Evolutionary conservation across 37 sponge, comb jelly and placozoan species (phyloP).

Genomic region (Aphrocallistes beatrix): DNA sequence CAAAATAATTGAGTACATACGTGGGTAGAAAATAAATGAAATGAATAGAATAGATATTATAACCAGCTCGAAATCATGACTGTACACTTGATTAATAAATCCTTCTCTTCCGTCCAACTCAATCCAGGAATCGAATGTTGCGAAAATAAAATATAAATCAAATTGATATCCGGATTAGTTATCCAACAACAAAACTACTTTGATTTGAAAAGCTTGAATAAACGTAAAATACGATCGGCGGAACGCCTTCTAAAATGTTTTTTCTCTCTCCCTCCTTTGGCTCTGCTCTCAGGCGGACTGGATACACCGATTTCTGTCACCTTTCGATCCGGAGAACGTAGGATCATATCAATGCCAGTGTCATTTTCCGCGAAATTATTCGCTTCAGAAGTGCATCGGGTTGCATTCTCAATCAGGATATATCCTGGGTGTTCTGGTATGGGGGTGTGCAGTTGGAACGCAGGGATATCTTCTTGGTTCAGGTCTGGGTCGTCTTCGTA

Average conservation of each 20-base stretch:
- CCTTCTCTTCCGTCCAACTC: too few species aligned
- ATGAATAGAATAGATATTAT: too few species aligned
- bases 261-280: not conserved
- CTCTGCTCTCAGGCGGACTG: not conserved
- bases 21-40: too few species aligned
- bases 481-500: slow-evolving; percentile 8
- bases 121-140: too few species aligned
- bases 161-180: not conserved
- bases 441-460: not conserved
- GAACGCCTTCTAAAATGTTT: not conserved
- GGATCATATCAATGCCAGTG: not conserved
- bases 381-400: not conserved
- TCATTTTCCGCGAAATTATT: not conserved
- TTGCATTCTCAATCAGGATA: not conserved
- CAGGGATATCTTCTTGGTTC: not conserved
- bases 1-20: too few species aligned
- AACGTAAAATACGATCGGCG: not conserved
- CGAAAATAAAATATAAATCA: not conserved
- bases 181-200: not conserved
- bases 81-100: too few species aligned
- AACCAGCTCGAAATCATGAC: too few species aligned
- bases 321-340: not conserved
- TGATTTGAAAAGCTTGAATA: not conserved
- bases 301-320: not conserved
- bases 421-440: not conserved